phyloP scores from a whole-genome alignment of 2,888 invertebrate species.

The Aphidoletes aphidimyza region DNA sequence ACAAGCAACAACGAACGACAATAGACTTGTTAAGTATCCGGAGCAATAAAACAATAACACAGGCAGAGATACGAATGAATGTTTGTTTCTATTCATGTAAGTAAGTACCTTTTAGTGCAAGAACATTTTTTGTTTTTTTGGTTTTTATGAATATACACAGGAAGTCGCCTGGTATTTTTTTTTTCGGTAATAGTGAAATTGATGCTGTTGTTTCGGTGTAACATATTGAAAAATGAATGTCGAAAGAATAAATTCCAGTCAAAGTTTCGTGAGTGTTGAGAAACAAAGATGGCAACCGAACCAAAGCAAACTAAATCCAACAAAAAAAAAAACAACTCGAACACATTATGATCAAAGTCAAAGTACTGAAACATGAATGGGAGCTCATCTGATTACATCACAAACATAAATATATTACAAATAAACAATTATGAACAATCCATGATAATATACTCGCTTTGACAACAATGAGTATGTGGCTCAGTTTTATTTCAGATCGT shows the following conservation, averaged over 20 bases:
- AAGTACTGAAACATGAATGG: neutral
- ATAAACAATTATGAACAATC: constrained; percentile 18
- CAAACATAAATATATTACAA: constrained; percentile 4
- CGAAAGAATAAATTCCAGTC: neutral
- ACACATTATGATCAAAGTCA: neutral
- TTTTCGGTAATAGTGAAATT: too few relatives aligned
- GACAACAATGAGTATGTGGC: neutral
- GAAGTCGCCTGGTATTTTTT: constrained; percentile 19
- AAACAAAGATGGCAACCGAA: neutral
- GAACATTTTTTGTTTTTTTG: neutral
- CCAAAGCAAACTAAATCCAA: neutral
- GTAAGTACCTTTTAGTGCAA: neutral
- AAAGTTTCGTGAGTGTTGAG: too few relatives aligned
- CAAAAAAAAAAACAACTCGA: neutral
- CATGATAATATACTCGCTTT: constrained; percentile 6
- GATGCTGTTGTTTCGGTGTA: too few relatives aligned
- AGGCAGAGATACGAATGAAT: neutral
- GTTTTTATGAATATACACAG: neutral
- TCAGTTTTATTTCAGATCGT: neutral
- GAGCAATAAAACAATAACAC: constrained; percentile 1
- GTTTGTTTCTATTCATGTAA: neutral
- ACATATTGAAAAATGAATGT: too few relatives aligned
- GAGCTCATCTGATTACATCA: constrained; percentile 12
- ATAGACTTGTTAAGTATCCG: constrained; percentile 30
- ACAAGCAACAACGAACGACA: neutral